Evolutionary conservation across 1,140 invertebrate species (phyloP).

Genomic region (Grapholita molesta): DNA sequence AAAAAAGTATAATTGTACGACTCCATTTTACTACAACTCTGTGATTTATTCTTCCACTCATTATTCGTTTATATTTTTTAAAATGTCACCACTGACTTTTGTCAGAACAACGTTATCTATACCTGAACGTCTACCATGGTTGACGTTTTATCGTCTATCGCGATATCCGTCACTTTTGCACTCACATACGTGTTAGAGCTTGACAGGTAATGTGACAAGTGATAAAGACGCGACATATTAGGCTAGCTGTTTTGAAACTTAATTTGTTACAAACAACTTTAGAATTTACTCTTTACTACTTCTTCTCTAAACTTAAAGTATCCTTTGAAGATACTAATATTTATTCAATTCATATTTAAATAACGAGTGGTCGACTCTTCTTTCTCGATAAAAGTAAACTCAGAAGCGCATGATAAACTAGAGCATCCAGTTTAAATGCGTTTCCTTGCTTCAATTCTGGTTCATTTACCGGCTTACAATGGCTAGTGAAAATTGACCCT

Average conservation of each 20-base stretch:
- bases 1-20: neutral
- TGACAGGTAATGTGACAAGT: too few relatives aligned
- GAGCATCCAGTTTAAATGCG: neutral
- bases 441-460: neutral
- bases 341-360: conserved; percentile 15
- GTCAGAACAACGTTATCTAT: neutral
- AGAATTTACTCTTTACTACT: neutral
- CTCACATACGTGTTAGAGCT: too few relatives aligned
- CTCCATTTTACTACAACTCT: neutral
- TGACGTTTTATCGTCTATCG: too few relatives aligned
- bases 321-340: too few relatives aligned
- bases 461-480: neutral
- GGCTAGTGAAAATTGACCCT: neutral
- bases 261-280: neutral
- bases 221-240: too few relatives aligned
- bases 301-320: neutral
- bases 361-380: conserved; percentile 12
- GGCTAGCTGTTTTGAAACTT: neutral
- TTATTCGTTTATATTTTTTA: neutral
- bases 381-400: neutral
- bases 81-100: neutral
- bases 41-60: conserved; percentile 17
- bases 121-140: too few relatives aligned
- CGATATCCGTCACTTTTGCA: too few relatives aligned
- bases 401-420: neutral